Conservation (phyloP, 1,140 invertebrate species). For the Nymphalis io region DNA sequence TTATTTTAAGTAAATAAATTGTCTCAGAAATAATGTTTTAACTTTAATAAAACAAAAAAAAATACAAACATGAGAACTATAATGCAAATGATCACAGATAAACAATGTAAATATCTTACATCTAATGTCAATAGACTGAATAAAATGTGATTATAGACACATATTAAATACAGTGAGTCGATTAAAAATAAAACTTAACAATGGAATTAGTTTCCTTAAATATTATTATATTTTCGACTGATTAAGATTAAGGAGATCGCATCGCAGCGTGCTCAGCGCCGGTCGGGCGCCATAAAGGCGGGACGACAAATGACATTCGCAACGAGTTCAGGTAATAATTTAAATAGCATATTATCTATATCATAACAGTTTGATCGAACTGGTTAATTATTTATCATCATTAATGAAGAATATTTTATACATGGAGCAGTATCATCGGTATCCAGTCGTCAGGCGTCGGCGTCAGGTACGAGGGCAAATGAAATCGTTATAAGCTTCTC, state of each 20-base stretch:
- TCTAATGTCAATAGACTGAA: not conserved
- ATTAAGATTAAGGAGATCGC: not conserved
- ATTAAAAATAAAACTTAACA: not conserved
- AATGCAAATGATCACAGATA: conserved; percentile 5
- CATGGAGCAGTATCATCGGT: too few relatives aligned
- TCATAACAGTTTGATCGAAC: too few relatives aligned
- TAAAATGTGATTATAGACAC: not conserved
- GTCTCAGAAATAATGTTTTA: too few relatives aligned
- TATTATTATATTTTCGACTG: not conserved
- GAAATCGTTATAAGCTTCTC: not conserved
- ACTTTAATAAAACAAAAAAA: too few relatives aligned
- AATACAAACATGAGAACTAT: not conserved
- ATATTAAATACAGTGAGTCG: not conserved
- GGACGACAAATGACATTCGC: too few relatives aligned
- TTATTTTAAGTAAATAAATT: not conserved
- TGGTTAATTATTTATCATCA: too few relatives aligned
- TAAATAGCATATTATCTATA: too few relatives aligned
- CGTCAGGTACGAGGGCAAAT: not conserved
- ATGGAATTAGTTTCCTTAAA: too few relatives aligned
- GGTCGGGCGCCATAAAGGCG: too few relatives aligned
- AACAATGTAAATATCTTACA: not conserved
- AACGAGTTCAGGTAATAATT: too few relatives aligned
- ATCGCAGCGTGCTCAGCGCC: not conserved
- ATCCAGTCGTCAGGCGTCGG: too few relatives aligned
- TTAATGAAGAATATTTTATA: too few relatives aligned